A percentile compares a stretch with the other conserved stretches of the same genome.
These are phyloP conservation scores for Eilema sororculum DNA, from an alignment of 2,888 invertebrate species.

Conservation along the genomic window DNA sequence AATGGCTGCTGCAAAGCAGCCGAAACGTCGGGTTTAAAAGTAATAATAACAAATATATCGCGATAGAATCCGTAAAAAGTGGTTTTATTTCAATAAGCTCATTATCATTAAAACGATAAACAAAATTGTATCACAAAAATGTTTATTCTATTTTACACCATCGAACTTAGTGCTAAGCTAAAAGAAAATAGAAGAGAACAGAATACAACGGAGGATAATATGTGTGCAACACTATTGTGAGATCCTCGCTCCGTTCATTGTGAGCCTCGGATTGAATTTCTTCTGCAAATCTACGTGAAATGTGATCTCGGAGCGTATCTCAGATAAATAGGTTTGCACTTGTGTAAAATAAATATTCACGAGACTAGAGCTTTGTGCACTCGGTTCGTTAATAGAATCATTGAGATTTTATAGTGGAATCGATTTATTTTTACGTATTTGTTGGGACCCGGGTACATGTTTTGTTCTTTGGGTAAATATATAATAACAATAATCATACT, in stretches of 20 bases:
- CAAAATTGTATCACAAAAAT: constrained; percentile 14
- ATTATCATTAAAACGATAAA: neutral
- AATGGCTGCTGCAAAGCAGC: no score
- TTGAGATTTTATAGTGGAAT: neutral
- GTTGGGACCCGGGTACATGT: neutral
- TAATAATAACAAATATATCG: no score
- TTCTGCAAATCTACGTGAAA: constrained; percentile 59
- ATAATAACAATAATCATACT: no score
- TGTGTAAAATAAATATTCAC: constrained; percentile 48
- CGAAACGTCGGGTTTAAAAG: neutral
- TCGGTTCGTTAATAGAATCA: constrained; percentile 18
- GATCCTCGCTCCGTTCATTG: constrained; percentile 58
- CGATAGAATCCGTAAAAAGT: neutral
- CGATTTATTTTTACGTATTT: neutral
- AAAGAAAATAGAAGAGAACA: constrained; percentile 53
- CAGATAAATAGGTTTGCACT: constrained; percentile 48
- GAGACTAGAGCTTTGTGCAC: constrained; percentile 24
- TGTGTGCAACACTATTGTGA: constrained; percentile 63
- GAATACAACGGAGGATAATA: constrained; percentile 40
- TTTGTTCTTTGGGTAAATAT: neutral
- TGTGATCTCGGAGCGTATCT: constrained; percentile 58
- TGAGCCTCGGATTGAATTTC: constrained; percentile 67
- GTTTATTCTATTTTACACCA: constrained; percentile 17
- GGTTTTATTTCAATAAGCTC: neutral
- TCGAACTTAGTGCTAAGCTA: constrained; percentile 32